These are phyloP conservation scores for Anoplopoma fimbria DNA, from an alignment of 2,113 vertebrate genomes.

Conservation along the genomic window DNA sequence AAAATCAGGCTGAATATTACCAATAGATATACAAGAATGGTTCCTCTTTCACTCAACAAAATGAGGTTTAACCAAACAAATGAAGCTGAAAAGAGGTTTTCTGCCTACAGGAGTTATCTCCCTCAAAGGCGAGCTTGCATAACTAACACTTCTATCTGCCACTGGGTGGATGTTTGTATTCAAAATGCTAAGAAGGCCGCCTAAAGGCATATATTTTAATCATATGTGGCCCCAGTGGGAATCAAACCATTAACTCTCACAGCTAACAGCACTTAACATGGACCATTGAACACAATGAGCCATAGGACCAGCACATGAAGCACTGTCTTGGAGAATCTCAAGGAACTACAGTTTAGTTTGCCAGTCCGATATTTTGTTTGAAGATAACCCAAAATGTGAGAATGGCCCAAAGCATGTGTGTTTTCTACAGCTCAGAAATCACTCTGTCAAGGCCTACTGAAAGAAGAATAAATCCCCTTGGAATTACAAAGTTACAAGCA, in stretches of 20 bases:
- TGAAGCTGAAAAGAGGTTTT: neutral
- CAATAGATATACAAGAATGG: neutral
- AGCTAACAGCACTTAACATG: slow-evolving; percentile 11
- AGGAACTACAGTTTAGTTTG: neutral
- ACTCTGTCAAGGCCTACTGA: neutral
- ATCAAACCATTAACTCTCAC: neutral
- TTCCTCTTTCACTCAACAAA: neutral
- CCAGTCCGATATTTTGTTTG: neutral
- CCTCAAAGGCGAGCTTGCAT: neutral
- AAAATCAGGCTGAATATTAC: neutral
- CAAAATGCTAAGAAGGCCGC: neutral
- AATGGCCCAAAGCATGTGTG: slow-evolving; percentile 7
- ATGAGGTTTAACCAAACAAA: neutral
- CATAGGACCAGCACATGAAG: neutral
- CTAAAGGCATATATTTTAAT: slow-evolving; percentile 3
- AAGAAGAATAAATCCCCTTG: slow-evolving; percentile 4
- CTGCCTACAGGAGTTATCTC: neutral
- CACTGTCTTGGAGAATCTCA: neutral
- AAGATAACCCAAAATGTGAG: neutral
- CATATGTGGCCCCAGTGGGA: neutral
- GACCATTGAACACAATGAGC: slow-evolving; percentile 1
- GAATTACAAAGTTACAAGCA: neutral
- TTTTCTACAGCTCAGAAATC: slow-evolving; percentile 12
- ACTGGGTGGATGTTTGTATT: slow-evolving; percentile 1
- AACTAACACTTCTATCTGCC: neutral